These are phyloP conservation scores for Catocala nupta DNA, from an alignment of 2,888 invertebrate genomes.

Conservation along the genomic window DNA sequence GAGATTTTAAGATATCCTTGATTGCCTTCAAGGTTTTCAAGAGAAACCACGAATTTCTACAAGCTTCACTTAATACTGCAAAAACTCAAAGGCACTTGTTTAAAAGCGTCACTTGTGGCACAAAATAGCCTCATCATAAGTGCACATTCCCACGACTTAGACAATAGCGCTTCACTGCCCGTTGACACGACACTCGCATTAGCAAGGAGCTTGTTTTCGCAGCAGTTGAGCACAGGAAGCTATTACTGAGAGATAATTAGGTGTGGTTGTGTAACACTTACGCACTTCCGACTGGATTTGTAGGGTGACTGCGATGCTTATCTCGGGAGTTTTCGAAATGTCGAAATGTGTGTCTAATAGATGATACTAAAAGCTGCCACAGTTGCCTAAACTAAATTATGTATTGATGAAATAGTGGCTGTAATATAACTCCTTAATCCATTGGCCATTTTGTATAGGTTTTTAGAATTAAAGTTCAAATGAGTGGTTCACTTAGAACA, in stretches of 20 bases:
- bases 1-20: too few species aligned
- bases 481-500: too few species aligned
- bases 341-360: too few species aligned
- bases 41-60: too few species aligned
- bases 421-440: too few species aligned
- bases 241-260: slow-evolving; percentile 78
- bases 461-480: too few species aligned
- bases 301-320: slow-evolving; percentile 57
- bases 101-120: slow-evolving; percentile 15
- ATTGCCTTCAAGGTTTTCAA: too few species aligned
- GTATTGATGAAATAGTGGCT: too few species aligned
- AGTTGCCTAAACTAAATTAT: too few species aligned
- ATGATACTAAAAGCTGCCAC: too few species aligned
- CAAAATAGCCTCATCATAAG: slow-evolving; percentile 28
- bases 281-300: slow-evolving; percentile 67
- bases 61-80: not conserved
- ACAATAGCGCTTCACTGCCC: slow-evolving; percentile 43
- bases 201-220: slow-evolving; percentile 50
- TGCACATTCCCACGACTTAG: slow-evolving; percentile 41
- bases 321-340: too few species aligned
- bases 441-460: too few species aligned
- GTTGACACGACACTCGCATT: slow-evolving; percentile 68
- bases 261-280: slow-evolving; percentile 76
- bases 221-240: slow-evolving; percentile 66
- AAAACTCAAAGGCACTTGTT: not conserved